Evolutionary conservation across 1,140 invertebrate species (phyloP).

Genomic region (Patella vulgata): DNA sequence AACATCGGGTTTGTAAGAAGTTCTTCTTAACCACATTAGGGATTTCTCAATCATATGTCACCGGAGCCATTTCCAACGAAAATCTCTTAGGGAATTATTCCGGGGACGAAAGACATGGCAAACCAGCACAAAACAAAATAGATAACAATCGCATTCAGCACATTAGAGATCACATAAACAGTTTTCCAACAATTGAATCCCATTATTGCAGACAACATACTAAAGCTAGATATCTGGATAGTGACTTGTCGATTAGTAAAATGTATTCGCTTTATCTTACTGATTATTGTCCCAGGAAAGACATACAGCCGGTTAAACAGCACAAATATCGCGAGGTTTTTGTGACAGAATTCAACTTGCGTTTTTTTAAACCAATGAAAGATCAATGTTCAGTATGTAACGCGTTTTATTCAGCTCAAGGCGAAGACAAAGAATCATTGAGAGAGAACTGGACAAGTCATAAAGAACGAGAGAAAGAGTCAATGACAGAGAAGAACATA

Average conservation of each 20-base stretch:
- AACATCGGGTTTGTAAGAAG: constrained; percentile 24
- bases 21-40: constrained; percentile 31
- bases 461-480: constrained; percentile 14
- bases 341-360: constrained; percentile 32
- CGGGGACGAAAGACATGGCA: constrained; percentile 23
- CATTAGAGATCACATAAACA: constrained; percentile 29
- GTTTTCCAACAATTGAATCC: constrained; percentile 26
- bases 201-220: constrained; percentile 33
- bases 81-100: constrained; percentile 9
- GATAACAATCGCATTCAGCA: constrained; percentile 1
- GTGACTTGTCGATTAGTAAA: constrained; percentile 21
- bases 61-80: constrained; percentile 15
- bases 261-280: constrained; percentile 33
- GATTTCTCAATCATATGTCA: constrained; percentile 18
- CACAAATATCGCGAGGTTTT: constrained; percentile 27
- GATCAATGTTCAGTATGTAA: no score
- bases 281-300: constrained; percentile 14
- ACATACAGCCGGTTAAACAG: constrained; percentile 5
- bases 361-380: constrained; percentile 18
- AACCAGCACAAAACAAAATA: constrained; percentile 25
- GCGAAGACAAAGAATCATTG: no score
- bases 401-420: no score
- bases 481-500: constrained; percentile 16
- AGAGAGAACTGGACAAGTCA: no score
- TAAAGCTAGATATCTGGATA: constrained; percentile 22